Evolutionary conservation across 1,140 invertebrate genomes (phyloP).

Genomic region (Lutraria rhynchaena): DNA sequence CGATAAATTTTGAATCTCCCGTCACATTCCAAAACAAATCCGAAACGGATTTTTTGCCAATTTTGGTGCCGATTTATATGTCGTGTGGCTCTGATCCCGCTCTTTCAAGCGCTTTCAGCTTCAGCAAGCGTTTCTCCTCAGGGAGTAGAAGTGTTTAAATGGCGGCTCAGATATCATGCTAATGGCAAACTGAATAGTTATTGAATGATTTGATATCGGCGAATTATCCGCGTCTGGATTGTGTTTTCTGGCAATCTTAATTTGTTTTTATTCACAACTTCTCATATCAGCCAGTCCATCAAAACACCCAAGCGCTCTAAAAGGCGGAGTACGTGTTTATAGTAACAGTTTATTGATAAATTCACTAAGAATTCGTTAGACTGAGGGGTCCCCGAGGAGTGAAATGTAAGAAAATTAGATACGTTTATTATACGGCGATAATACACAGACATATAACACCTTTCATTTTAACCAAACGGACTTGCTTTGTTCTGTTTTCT

Average conservation of each 20-base stretch:
- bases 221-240: slow-evolving; percentile 57
- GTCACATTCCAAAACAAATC: slow-evolving; percentile 55
- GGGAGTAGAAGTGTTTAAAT: slow-evolving; percentile 59
- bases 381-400: not conserved
- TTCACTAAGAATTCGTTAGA: slow-evolving; percentile 28
- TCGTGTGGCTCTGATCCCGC: slow-evolving; percentile 25
- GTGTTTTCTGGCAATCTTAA: slow-evolving; percentile 56
- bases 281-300: slow-evolving; percentile 57
- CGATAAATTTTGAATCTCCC: slow-evolving; percentile 51
- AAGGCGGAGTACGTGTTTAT: slow-evolving; percentile 55
- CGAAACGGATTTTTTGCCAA: slow-evolving; percentile 53
- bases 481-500: no score
- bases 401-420: slow-evolving; percentile 28
- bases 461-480: slow-evolving; percentile 15
- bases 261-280: slow-evolving; percentile 63
- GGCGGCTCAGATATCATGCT: slow-evolving; percentile 52
- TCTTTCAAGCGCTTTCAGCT: slow-evolving; percentile 49
- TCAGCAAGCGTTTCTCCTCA: slow-evolving; percentile 43
- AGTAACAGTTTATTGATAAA: slow-evolving; percentile 43
- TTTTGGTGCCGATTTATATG: slow-evolving; percentile 57
- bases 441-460: slow-evolving; percentile 14
- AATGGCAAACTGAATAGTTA: slow-evolving; percentile 58
- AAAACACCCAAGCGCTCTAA: slow-evolving; percentile 19
- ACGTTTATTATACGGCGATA: slow-evolving; percentile 21
- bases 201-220: slow-evolving; percentile 59